These are phyloP conservation scores for Dryobotodes eremita DNA, from an alignment of 2,888 invertebrate species.

Conservation along the genomic window DNA sequence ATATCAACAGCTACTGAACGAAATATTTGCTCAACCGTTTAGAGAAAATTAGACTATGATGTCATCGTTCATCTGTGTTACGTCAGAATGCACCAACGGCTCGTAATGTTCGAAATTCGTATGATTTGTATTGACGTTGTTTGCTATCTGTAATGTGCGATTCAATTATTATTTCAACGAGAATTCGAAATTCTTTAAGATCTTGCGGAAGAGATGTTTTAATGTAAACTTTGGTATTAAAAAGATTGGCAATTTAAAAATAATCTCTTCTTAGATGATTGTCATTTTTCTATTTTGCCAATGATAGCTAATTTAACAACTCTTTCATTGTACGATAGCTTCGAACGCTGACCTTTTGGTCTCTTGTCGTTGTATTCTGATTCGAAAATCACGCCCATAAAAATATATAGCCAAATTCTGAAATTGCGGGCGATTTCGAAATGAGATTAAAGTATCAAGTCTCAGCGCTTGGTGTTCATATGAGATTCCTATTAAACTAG, in stretches of 20 bases:
- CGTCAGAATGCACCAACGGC: conserved; percentile 47
- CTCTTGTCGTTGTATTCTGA: conserved; percentile 37
- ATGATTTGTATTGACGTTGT: conserved; percentile 54
- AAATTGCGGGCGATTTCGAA: conserved; percentile 43
- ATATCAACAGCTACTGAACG: conserved; percentile 86
- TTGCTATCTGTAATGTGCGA: conserved; percentile 41
- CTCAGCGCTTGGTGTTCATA: conserved; percentile 59
- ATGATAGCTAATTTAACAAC: conserved; percentile 37
- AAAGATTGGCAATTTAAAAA: conserved; percentile 60
- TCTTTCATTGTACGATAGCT: conserved; percentile 44
- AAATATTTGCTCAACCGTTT: conserved; percentile 89
- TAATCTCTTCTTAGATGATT: conserved; percentile 11
- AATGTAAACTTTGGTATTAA: conserved; percentile 52
- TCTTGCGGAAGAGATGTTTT: conserved; percentile 40
- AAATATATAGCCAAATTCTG: conserved; percentile 44
- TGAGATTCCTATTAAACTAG: conserved; percentile 71
- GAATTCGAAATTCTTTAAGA: conserved; percentile 5
- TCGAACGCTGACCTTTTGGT: conserved; percentile 24
- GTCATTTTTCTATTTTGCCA: neutral
- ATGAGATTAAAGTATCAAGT: conserved; percentile 65
- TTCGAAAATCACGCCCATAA: conserved; percentile 29
- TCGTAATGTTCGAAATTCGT: conserved; percentile 49
- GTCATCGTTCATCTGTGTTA: conserved; percentile 36
- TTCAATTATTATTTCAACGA: neutral
- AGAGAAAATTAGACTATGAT: conserved; percentile 81